phyloP scores from a whole-genome alignment of 2,113 vertebrate species.

The Dinomys branickii region DNA sequence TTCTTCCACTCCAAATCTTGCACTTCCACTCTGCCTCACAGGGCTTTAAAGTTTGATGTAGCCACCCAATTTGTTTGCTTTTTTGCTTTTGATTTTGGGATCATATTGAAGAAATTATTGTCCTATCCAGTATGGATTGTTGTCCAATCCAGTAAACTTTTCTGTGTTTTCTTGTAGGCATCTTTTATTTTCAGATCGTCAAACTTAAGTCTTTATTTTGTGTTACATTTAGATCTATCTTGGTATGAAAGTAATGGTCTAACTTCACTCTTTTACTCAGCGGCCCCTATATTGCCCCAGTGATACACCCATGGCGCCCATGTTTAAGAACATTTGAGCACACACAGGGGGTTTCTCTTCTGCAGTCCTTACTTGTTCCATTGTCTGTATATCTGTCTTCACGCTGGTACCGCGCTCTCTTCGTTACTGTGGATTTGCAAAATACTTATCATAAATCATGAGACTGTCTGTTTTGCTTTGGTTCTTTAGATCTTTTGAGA shows the following conservation, averaged over 20 bases:
- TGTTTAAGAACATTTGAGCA: too few species aligned
- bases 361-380: not conserved
- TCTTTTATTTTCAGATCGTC: not conserved
- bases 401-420: not conserved
- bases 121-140: not conserved
- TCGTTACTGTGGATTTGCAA: not conserved
- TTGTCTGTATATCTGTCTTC: not conserved
- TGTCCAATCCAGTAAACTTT: not conserved
- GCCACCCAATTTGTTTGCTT: not conserved
- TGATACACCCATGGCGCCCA: not conserved
- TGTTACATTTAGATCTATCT: not conserved
- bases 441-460: not conserved
- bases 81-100: not conserved
- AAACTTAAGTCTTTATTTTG: not conserved
- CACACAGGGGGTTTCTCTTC: not conserved
- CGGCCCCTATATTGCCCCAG: not conserved
- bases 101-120: not conserved
- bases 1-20: not conserved
- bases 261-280: not conserved
- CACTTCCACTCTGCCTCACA: not conserved
- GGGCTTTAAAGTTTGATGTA: not conserved
- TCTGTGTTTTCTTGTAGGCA: not conserved
- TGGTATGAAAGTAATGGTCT: not conserved
- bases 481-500: not conserved
- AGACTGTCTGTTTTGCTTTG: not conserved